Base-by-base conservation (phyloP, 2,797 vertebrate species). In the Ataeniobius toweri region DNA sequence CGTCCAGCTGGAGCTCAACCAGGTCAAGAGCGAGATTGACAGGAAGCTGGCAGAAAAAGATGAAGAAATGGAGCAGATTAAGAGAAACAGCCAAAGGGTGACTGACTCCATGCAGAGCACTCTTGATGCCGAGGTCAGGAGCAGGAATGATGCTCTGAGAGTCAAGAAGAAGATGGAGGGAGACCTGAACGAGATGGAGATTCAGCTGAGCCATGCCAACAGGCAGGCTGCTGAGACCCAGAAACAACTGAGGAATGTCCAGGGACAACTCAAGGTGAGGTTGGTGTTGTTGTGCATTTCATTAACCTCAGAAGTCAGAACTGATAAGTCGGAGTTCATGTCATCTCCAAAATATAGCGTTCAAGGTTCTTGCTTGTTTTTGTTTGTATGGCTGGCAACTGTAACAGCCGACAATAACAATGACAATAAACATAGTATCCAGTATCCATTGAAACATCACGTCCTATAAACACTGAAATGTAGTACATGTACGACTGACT, bases 111-210 rank as follows among this genome's bases (percentile, higher is more conserved):
- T 95, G 94, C 97, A 97, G 90, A 97, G 82, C 79, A 90, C 87
- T 10, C 86, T 98, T 80, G 97, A 97, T 65, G 80, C 96, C 0
- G 97, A 98, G 83, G 92, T 96, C 89, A 96, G 96, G 77, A 97
- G 96, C 95, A 96, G 96, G 83, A 98, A 97, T 0, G 96, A 98
- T 65, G 96, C 97, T 59, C 81, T 97, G 74, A 95, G 97, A 91
- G 71, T 98, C 77, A 98, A 97, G 89, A 98, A 97, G 91, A 98
- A 36, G 36, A 36, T 36, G 36, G 36, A 36, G 36, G 36, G 36
- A 36, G 36, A 36, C 36, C 36, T 36, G 36, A 36, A 36, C 96
- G 96, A 97, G 89, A 95, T 97, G 96, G 97, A 97, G 91, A 94
- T 97, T 77, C 97, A 97, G 88, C 91, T 98, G 78, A 96, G 96